phyloP scores from a whole-genome alignment of 1,140 invertebrate genomes.

The Homarus americanus region DNA sequence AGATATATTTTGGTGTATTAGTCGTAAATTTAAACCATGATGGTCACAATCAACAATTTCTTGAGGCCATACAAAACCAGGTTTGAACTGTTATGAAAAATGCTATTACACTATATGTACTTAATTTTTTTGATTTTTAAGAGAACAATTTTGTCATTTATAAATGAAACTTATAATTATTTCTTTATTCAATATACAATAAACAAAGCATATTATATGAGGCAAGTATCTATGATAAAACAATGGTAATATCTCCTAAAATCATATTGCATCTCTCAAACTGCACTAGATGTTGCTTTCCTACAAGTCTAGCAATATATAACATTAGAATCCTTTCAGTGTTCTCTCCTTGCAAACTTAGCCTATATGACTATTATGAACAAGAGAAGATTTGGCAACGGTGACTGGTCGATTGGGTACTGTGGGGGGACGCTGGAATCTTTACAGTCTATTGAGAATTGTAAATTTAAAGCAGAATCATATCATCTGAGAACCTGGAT shows the following conservation, averaged over 20 bases:
- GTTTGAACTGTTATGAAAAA: neutral
- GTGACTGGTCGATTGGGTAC: conserved; percentile 49
- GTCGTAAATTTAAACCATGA: no score
- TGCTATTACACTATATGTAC: neutral
- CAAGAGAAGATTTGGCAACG: conserved; percentile 64
- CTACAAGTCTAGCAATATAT: conserved; percentile 23
- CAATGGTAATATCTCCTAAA: conserved; percentile 44
- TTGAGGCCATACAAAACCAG: neutral
- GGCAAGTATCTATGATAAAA: conserved; percentile 52
- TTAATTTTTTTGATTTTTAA: neutral
- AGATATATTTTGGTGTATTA: no score
- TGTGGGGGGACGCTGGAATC: conserved; percentile 10
- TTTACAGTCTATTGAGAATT: neutral
- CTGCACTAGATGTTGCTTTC: conserved; percentile 26
- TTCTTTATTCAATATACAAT: conserved; percentile 59
- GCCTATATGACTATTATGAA: conserved; percentile 47
- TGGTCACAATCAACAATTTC: no score
- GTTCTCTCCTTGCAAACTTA: conserved; percentile 51
- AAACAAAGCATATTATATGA: conserved; percentile 54
- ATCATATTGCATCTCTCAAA: conserved; percentile 48
- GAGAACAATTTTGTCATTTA: conserved; percentile 1
- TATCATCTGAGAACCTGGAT: conserved; percentile 10
- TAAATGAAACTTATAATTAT: conserved; percentile 11
- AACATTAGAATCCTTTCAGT: conserved; percentile 39
- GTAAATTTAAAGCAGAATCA: neutral